phyloP scores from a whole-genome alignment of 1,140 invertebrate species.

The Plectus sambesii region DNA sequence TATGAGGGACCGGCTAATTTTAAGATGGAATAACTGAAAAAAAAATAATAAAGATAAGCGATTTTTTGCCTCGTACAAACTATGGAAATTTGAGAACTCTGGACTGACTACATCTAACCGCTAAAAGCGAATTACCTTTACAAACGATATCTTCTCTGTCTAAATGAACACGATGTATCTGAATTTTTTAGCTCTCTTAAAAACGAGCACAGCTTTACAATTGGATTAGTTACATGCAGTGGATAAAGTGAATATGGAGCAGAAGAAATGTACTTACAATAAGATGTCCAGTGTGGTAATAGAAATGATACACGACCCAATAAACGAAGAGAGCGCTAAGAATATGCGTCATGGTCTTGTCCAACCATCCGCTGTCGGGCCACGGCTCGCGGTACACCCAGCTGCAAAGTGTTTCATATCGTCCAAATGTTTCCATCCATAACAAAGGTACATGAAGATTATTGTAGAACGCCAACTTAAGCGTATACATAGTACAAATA shows the following conservation, averaged over 20 bases:
- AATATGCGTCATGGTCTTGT: constrained; percentile 14
- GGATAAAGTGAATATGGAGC: neutral
- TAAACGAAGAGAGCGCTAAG: constrained; percentile 24
- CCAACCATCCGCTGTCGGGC: constrained; percentile 2
- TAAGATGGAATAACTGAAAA: too few species aligned
- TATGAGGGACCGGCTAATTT: neutral
- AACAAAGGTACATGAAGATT: constrained; percentile 16
- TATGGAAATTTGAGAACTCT: too few species aligned
- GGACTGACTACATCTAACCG: too few species aligned
- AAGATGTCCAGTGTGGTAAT: constrained; percentile 33
- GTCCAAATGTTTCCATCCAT: constrained; percentile 16
- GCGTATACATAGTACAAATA: too few species aligned
- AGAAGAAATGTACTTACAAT: constrained; percentile 29
- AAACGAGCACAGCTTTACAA: neutral
- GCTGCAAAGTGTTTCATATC: constrained; percentile 12
- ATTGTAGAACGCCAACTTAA: too few species aligned
- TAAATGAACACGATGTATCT: too few species aligned
- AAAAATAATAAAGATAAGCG: too few species aligned
- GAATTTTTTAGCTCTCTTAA: too few species aligned
- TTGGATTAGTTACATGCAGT: neutral
- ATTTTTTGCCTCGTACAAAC: too few species aligned
- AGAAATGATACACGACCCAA: constrained; percentile 36
- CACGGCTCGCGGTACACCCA: constrained; percentile 8
- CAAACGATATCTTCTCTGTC: too few species aligned
- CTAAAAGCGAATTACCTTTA: too few species aligned